A percentile compares a stretch with the other conserved stretches of the same genome.
Conservation (phyloP, 2,113 vertebrate species). For the Boulengeromyrus knoepffleri region DNA sequence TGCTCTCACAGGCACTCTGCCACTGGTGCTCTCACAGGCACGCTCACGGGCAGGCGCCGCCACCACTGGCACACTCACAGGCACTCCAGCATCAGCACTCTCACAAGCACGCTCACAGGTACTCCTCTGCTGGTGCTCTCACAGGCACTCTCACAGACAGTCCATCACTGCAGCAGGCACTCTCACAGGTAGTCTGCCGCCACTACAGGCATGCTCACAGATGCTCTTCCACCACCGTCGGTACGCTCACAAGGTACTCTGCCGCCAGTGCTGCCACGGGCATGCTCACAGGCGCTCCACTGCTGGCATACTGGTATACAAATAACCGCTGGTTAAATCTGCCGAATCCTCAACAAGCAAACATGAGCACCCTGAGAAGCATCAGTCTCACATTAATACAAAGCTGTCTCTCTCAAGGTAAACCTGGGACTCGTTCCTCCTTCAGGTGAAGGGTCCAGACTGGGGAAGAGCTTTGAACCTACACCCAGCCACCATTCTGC, state of each 20-base stretch:
- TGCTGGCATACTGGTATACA: background rate
- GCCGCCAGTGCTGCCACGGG: background rate
- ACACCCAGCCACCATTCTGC: background rate
- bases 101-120: background rate
- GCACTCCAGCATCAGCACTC: too few relatives aligned
- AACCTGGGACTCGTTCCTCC: background rate
- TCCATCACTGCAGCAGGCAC: slow-evolving; percentile 17
- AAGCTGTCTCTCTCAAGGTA: background rate
- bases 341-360: background rate
- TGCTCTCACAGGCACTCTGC: too few relatives aligned
- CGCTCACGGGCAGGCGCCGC: too few relatives aligned
- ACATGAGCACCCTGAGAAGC: background rate
- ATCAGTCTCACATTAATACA: background rate
- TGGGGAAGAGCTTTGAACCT: background rate
- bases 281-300: background rate
- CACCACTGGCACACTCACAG: too few relatives aligned
- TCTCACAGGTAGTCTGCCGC: background rate
- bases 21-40: too few relatives aligned
- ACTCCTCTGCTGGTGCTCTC: too few relatives aligned
- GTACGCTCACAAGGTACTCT: background rate
- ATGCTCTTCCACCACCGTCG: background rate
- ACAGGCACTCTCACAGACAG: slow-evolving; percentile 17
- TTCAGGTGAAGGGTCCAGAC: background rate
- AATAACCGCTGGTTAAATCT: too few relatives aligned
- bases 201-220: background rate